Percentiles rank a stretch among this genome's conserved stretches.
These are phyloP conservation scores for Baryphthengus martii DNA, from an alignment of 2,113 vertebrate genomes.

Conservation along the genomic window DNA sequence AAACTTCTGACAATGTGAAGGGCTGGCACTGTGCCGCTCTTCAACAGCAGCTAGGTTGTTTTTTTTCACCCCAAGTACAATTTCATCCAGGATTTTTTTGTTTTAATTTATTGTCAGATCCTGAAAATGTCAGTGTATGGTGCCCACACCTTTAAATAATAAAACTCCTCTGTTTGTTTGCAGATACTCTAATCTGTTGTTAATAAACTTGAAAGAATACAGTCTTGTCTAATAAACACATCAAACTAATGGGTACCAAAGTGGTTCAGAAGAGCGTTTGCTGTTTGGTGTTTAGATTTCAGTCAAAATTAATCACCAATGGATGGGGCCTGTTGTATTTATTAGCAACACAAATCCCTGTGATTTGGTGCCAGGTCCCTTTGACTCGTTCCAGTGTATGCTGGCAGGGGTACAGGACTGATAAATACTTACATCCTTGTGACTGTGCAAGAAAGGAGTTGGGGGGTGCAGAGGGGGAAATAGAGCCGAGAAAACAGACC, in stretches of 20 bases:
- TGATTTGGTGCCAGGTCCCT: conserved; percentile 76
- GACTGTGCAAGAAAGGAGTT: conserved; percentile 57
- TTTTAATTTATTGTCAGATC: conserved; percentile 39
- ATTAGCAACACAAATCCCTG: conserved; percentile 75
- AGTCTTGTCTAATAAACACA: conserved; percentile 79
- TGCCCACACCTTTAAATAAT: conserved; percentile 58
- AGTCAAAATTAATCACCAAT: conserved; percentile 80
- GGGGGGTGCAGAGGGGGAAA: not conserved
- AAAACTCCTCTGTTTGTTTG: conserved; percentile 69
- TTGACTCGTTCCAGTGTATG: conserved; percentile 68
- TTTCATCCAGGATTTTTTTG: conserved; percentile 27
- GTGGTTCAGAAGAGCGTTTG: conserved; percentile 71
- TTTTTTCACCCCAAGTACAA: not conserved
- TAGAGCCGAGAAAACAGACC: conserved; percentile 57
- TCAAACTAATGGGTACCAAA: conserved; percentile 75
- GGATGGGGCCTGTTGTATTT: conserved; percentile 72
- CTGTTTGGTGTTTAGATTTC: conserved; percentile 81
- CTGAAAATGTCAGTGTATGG: conserved; percentile 15
- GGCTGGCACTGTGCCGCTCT: not conserved
- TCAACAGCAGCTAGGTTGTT: not conserved
- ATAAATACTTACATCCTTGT: conserved; percentile 76
- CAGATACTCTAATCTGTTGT: conserved; percentile 76
- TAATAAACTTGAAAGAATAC: conserved; percentile 80
- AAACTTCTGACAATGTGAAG: not conserved
- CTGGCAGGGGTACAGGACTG: conserved; percentile 75